Base-by-base conservation (phyloP, 2,797 vertebrate species). In the Lepus townsendii region DNA sequence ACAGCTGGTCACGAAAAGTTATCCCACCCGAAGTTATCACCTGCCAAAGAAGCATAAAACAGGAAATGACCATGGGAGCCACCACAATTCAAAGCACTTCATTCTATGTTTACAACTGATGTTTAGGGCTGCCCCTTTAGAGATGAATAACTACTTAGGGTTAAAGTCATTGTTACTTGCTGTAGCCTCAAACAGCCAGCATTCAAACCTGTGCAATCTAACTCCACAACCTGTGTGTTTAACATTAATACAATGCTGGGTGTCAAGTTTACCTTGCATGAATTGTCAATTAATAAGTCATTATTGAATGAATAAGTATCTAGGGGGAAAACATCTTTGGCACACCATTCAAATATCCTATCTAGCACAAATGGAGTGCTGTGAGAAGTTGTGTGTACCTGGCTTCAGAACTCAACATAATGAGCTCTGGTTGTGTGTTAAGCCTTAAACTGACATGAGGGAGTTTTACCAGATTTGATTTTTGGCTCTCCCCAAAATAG, bases 1-100 rank as follows among this genome's bases (percentile, higher is more conserved):
- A 99, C 5, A 99, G 99, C 93, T 99, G 99, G 38, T 99, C 99
- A 24, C 98, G 98, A 93, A 99, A 99, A 27, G 98, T 99, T 96
- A 99, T 98, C 14, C 99, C 99, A 12, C 99, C 99, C 6, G 99
- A 99, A 60, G 98, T 99, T 97, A 99, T 99, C 94, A 98, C 98
- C 99, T 99, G 54, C 42, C 17, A 90, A 83, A 68, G 35, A 26
- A 96, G 85, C 69, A 97, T 89, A 83, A 76, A 95, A 97, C 92
- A 88, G 26, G 11, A 52, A 27, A 84, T 60, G 80, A 95, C 3
- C 0, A 35, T 60, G 57, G 14, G 20, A 38, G 3, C 38, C 35
- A 5, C 32, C 19, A 52, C 3, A 19, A 12, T 63, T 85, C 26
- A 79, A n/a, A 85, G 5, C 30, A 16, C 54, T 71, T 42, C 85